phyloP scores from a whole-genome alignment of 2,797 vertebrate genomes.

The Austrolebias charrua region DNA sequence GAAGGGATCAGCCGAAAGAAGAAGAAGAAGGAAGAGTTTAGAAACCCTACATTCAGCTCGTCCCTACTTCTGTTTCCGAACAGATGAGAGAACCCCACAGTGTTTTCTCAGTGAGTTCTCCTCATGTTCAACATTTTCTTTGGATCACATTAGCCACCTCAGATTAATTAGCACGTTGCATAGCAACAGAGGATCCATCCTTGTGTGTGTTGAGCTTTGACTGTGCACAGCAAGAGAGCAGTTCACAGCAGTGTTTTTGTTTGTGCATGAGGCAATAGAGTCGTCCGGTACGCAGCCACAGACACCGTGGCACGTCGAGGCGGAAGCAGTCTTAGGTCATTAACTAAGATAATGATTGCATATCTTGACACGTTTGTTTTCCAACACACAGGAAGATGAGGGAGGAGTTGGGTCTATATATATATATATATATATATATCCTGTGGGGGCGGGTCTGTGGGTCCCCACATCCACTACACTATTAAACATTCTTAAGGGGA shows the following conservation, averaged over 20 bases:
- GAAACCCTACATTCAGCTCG: constrained; percentile 7
- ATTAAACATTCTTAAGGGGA: too few species aligned
- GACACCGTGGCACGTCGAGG: constrained; percentile 25
- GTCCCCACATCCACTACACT: too few species aligned
- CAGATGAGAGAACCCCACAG: constrained; percentile 3
- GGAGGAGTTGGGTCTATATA: too few species aligned
- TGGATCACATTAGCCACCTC: constrained; percentile 32
- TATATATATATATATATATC: too few species aligned
- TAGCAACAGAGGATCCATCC: constrained; percentile 45
- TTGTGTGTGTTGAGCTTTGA: constrained; percentile 24
- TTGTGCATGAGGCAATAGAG: constrained; percentile 20
- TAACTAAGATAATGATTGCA: constrained; percentile 48
- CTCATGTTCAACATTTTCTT: constrained; percentile 8
- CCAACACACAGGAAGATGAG: constrained; percentile 27
- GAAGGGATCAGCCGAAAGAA: too few species aligned
- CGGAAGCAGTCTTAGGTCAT: constrained; percentile 42
- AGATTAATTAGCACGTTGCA: constrained; percentile 50
- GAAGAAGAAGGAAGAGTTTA: neutral
- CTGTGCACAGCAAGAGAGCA: constrained; percentile 5
- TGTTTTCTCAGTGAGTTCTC: neutral
- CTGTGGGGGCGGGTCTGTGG: too few species aligned
- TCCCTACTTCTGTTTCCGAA: neutral
- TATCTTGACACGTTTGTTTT: constrained; percentile 43
- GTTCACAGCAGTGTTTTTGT: constrained; percentile 35
- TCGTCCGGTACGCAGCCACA: constrained; percentile 13